Percentiles rank a stretch among this genome's conserved stretches.
Evolutionary conservation across 2,888 invertebrate species (phyloP).

Genomic region (Noctua janthina): DNA sequence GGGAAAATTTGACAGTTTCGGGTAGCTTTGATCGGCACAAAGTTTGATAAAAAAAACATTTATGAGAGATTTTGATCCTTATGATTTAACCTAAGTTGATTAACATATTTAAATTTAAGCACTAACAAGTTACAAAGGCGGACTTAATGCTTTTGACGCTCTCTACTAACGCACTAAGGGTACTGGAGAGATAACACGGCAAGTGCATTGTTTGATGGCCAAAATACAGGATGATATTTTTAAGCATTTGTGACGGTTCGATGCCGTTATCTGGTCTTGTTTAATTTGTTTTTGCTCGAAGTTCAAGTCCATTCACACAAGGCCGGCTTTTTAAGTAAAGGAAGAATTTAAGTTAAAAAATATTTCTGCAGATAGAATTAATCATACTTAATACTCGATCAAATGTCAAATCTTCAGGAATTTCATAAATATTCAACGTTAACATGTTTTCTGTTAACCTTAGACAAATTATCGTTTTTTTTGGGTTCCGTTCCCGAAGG

Average conservation of each 20-base stretch:
- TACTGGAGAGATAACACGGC: neutral
- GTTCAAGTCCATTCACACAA: neutral
- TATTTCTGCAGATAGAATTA: neutral
- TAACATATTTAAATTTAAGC: no score
- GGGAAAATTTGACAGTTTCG: no score
- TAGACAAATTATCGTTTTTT: neutral
- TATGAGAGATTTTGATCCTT: neutral
- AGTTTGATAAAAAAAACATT: neutral
- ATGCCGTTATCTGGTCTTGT: neutral
- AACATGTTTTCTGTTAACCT: neutral
- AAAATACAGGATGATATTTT: neutral
- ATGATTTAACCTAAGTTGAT: neutral
- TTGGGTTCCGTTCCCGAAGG: no score
- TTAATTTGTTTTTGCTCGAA: neutral
- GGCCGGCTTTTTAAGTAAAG: no score
- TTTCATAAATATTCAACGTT: slow-evolving; percentile 19
- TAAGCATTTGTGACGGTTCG: neutral
- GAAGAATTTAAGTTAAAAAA: neutral
- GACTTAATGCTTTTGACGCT: neutral
- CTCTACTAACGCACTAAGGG: neutral
- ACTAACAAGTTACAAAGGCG: neutral
- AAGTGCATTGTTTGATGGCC: neutral
- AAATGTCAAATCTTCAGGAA: slow-evolving; percentile 28
- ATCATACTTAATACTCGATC: no score
- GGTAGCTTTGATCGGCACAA: neutral